Evolutionary conservation across 2,113 vertebrate species (phyloP).

Genomic region (Empidonax alnorum): DNA sequence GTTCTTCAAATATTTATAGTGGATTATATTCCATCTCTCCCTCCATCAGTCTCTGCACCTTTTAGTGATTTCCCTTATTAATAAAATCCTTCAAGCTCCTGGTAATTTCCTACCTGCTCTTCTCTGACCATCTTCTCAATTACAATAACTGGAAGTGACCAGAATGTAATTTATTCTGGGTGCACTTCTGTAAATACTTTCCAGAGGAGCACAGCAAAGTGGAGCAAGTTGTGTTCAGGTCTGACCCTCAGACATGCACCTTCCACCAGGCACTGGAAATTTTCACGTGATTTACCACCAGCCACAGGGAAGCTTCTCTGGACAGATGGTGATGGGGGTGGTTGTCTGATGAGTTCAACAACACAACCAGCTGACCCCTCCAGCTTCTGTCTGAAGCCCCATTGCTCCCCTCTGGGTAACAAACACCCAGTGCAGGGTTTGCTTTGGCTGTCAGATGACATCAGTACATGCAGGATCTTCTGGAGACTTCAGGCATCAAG

Average conservation of each 20-base stretch:
- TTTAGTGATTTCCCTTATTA: not conserved
- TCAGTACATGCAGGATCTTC: not conserved
- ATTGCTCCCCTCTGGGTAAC: rapidly evolving
- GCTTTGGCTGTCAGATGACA: not conserved
- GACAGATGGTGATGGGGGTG: rapidly evolving
- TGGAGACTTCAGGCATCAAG: not conserved
- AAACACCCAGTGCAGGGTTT: rapidly evolving
- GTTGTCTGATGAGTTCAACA: not conserved
- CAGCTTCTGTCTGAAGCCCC: not conserved
- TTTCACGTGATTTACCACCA: not conserved
- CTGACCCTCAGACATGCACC: not conserved
- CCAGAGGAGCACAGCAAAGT: not conserved
- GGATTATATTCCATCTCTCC: not conserved
- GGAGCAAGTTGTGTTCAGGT: not conserved
- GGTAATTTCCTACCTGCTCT: not conserved
- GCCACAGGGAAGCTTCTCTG: not conserved
- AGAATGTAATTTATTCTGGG: not conserved
- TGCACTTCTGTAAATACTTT: not conserved
- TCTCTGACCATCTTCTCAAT: not conserved
- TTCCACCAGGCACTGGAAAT: not conserved
- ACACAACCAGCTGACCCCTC: not conserved
- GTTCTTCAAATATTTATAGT: conserved; percentile 2
- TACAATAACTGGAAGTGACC: not conserved
- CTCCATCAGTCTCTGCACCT: not conserved
- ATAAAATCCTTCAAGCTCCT: not conserved